Conservation (phyloP, 2,888 invertebrate species). For the Anoplius nigerrimus region DNA sequence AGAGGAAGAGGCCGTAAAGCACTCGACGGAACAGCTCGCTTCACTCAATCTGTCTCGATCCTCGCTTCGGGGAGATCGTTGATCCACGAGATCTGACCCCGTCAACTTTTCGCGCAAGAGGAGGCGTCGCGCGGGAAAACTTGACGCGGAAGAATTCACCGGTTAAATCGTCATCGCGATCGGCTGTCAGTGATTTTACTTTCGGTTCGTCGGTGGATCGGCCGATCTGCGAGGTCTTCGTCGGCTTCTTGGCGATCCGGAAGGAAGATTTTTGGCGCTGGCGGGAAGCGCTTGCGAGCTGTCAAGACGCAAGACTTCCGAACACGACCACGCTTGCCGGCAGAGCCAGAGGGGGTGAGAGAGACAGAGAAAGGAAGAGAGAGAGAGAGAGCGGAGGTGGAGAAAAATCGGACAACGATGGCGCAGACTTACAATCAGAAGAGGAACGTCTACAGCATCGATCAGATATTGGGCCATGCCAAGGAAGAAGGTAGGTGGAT, state of each 20-base stretch:
- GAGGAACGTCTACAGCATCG: conserved; percentile 75
- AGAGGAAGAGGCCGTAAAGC: conserved; percentile 24
- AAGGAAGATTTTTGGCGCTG: conserved; percentile 8
- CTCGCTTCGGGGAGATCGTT: background rate
- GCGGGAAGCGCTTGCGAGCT: conserved; percentile 60
- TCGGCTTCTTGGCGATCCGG: background rate
- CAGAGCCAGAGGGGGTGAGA: background rate
- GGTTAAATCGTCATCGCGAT: background rate
- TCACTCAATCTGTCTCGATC: background rate
- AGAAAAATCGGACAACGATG: conserved; percentile 51
- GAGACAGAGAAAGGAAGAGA: conserved; percentile 2
- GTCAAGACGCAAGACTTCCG: background rate
- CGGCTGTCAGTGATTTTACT: too few species aligned
- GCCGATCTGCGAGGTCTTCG: background rate
- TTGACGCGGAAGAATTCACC: conserved; percentile 14
- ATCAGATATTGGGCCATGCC: conserved; percentile 74
- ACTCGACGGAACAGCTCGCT: background rate
- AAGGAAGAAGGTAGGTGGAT: conserved; percentile 68
- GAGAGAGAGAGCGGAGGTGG: background rate
- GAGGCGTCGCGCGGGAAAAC: conserved; percentile 11
- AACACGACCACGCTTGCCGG: background rate
- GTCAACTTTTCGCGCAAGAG: background rate
- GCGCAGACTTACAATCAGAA: conserved; percentile 74
- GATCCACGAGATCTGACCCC: too few species aligned
- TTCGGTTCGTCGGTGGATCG: background rate